Evolutionary conservation across 2,888 invertebrate genomes (phyloP).

Genomic region (Dinocampus coccinellae): DNA sequence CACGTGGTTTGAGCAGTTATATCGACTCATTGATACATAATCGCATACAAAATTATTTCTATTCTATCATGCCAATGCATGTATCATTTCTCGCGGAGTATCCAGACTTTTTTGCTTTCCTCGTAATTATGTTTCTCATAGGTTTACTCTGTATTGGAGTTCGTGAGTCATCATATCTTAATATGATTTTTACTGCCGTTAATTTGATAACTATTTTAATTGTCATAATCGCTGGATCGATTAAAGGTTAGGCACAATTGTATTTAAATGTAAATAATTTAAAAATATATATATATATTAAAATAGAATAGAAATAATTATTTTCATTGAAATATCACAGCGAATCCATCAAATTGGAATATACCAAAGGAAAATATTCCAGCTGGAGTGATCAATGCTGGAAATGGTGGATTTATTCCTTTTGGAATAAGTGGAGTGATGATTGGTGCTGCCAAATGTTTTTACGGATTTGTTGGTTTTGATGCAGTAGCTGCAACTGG

Average conservation of each 20-base stretch:
- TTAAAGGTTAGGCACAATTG: conserved; percentile 76
- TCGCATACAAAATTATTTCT: conserved; percentile 73
- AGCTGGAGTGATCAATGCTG: conserved; percentile 71
- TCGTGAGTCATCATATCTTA: conserved; percentile 85
- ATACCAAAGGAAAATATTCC: conserved; percentile 76
- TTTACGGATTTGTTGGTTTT: conserved; percentile 96
- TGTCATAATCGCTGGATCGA: conserved; percentile 85
- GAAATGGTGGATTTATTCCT: conserved; percentile 92
- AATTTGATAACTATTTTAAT: conserved; percentile 87
- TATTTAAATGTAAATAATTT: too few species aligned
- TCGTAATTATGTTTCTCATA: conserved; percentile 75
- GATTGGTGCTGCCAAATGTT: conserved; percentile 90
- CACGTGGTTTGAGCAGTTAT: conserved; percentile 80
- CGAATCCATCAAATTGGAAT: conserved; percentile 84
- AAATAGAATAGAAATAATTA: too few species aligned
- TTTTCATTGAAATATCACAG: conserved; percentile 70
- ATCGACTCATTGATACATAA: conserved; percentile 77
- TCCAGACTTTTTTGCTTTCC: conserved; percentile 80
- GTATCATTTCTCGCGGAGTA: conserved; percentile 76
- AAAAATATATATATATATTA: too few species aligned
- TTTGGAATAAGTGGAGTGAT: conserved; percentile 90
- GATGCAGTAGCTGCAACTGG: conserved; percentile 93
- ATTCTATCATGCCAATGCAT: conserved; percentile 73
- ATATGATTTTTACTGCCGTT: conserved; percentile 90
- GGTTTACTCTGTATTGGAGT: conserved; percentile 80